These are phyloP conservation scores for Caiman crocodilus DNA, from an alignment of 2,797 vertebrate species.

Conservation along the genomic window DNA sequence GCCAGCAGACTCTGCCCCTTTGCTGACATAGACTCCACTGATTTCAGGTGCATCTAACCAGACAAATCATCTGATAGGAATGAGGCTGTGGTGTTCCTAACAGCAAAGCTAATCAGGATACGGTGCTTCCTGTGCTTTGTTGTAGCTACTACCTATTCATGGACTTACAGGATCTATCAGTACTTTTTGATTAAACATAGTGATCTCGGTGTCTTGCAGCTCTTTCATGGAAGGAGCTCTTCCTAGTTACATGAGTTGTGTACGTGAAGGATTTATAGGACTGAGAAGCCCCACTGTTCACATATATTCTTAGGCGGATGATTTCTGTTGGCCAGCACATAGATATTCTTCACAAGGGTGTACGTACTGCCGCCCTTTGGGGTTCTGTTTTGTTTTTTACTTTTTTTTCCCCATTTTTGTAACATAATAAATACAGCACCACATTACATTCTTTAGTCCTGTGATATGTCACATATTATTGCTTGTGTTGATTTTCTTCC, in stretches of 20 bases:
- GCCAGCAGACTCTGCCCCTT: neutral
- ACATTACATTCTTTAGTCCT: conserved; percentile 73
- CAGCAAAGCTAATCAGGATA: neutral
- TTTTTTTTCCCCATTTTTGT: conserved; percentile 42
- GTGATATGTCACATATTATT: conserved; percentile 77
- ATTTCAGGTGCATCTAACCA: neutral
- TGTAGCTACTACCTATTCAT: neutral
- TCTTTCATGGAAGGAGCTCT: neutral
- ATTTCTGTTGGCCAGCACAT: conserved; percentile 52
- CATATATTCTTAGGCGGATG: conserved; percentile 19
- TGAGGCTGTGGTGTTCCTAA: neutral
- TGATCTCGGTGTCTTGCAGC: neutral
- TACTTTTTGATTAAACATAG: neutral
- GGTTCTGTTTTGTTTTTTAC: neutral
- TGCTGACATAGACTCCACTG: neutral
- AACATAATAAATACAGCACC: conserved; percentile 63
- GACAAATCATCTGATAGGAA: neutral
- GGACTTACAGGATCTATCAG: neutral
- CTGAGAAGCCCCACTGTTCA: neutral
- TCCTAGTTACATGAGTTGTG: neutral
- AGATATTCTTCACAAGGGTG: conserved; percentile 35
- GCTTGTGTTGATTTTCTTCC: conserved; percentile 76
- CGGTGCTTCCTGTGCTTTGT: neutral
- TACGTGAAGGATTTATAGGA: neutral
- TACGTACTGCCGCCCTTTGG: conserved; percentile 20